A percentile compares a stretch with the other conserved stretches of the same genome.
Evolutionary conservation across 2,113 vertebrate genomes (phyloP).

Genomic region (Chloebia gouldiae): DNA sequence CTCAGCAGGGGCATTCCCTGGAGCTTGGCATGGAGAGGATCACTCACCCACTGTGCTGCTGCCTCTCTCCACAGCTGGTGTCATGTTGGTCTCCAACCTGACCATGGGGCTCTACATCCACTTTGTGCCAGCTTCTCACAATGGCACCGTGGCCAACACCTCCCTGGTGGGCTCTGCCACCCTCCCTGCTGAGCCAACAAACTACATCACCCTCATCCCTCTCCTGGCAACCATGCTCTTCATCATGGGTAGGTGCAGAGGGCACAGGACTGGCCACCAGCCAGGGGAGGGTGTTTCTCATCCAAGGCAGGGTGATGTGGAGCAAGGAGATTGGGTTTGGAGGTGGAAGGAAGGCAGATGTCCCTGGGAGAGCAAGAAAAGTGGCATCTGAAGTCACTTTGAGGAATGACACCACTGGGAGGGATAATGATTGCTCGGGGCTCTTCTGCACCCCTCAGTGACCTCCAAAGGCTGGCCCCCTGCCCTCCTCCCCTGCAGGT

Average conservation of each 20-base stretch:
- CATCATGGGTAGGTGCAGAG: constrained; percentile 84
- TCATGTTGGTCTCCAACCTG: constrained; percentile 85
- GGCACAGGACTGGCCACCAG: neutral
- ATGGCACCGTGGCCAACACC: neutral
- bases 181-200: neutral
- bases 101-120: constrained; percentile 80
- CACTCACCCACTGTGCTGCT: neutral
- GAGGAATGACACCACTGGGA: neutral
- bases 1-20: neutral
- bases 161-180: neutral
- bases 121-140: constrained; percentile 1
- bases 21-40: neutral
- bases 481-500: constrained; percentile 66
- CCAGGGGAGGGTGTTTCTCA: neutral
- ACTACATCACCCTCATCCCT: constrained; percentile 77
- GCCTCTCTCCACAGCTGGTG: constrained; percentile 63
- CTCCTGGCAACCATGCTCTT: constrained; percentile 87
- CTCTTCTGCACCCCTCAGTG: neutral
- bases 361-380: neutral
- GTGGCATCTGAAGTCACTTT: neutral
- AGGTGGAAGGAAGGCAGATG: neutral
- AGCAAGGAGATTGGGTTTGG: neutral
- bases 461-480: neutral
- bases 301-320: accelerated
- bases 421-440: neutral